Base-by-base conservation (phyloP, 2,113 vertebrate species). In the Isurus oxyrinchus region DNA sequence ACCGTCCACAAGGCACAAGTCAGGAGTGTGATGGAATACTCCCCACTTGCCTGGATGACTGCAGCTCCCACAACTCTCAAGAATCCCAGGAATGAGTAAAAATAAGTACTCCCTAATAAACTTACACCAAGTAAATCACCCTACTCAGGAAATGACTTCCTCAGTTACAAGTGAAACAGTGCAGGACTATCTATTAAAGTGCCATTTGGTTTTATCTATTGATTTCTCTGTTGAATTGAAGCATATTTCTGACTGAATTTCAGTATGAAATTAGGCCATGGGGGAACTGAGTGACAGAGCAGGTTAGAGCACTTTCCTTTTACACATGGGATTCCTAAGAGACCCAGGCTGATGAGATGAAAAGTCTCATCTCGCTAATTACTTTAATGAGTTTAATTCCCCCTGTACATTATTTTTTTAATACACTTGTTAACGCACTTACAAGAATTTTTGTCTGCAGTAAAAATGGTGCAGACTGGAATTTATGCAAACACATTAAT, bases 181-280 rank as follows among this genome's bases (percentile, higher is more conserved):
- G 3, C 8, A 49, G 93, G 21, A 21, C 35, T 21, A 94, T 94
- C 61, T 16, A 72, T 57, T 53, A 72, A 49, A 16, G 66, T 67
- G 76, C 25, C 40, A 55, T 14, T 31, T 72, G 76, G 49, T 72
- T 8, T 67, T 21, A 16, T 53, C 44, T 49, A 53, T 72, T 72
- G 44, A 76, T 76, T 55, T 11, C 23, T 27, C 44, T 69, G 49
- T 49, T 95, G 40, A 69, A 95, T 8, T 95, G 13, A 95, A 55
- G 40, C 67, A 72, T 67, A 95, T 55, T 95, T 95, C 94, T 95
- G 66, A 72, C 66, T 94, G 59, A 55, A 55, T 67, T 95, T 95
- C 94, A 95, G 16, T 35, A 49, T 69, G 76, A 35, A 72, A 95
- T 53, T n/a, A 72, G 21, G 69, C 67, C 63, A 72, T 0, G 0